A percentile compares a stretch with the other conserved stretches of the same genome.
Conservation (phyloP, 1,140 invertebrate species). For the Melipona quadrifasciata region DNA sequence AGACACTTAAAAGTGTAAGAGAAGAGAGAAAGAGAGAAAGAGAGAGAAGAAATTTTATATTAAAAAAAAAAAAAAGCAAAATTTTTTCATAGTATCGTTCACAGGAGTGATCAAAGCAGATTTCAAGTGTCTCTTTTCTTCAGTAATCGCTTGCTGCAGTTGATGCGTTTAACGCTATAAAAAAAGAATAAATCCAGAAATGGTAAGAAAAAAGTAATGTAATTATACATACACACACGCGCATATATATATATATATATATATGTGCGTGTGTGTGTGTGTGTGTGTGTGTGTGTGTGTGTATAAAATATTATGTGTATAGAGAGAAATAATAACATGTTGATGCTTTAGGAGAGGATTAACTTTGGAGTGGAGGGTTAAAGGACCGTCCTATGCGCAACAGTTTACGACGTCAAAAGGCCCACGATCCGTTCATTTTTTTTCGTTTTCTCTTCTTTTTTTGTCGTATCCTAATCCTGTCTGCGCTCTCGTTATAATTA, state of each 20-base stretch:
- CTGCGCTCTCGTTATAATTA: constrained; percentile 59
- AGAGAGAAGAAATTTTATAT: neutral
- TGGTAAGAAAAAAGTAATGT: constrained; percentile 69
- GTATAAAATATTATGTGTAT: too few species aligned
- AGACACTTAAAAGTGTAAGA: neutral
- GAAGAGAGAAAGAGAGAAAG: neutral
- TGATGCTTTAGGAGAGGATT: constrained; percentile 72
- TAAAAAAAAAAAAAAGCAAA: neutral
- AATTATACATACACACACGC: constrained; percentile 22
- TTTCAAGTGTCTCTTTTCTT: constrained; percentile 74
- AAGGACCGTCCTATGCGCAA: constrained; percentile 73
- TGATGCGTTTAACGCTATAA: constrained; percentile 69
- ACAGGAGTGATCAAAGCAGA: constrained; percentile 62
- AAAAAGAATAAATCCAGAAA: constrained; percentile 68
- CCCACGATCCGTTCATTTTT: constrained; percentile 67
- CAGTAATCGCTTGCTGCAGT: constrained; percentile 58
- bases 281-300: constrained; percentile 65
- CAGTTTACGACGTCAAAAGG: constrained; percentile 71
- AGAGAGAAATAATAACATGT: constrained; percentile 72
- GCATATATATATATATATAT: constrained; percentile 65
- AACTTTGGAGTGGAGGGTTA: constrained; percentile 73
- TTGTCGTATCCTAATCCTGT: constrained; percentile 71
- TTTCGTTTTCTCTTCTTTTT: neutral
- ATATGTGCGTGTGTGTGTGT: constrained; percentile 63
- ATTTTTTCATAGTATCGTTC: neutral